These are phyloP conservation scores for Atrichornis clamosus DNA, from an alignment of 2,113 vertebrate genomes.

Conservation along the genomic window DNA sequence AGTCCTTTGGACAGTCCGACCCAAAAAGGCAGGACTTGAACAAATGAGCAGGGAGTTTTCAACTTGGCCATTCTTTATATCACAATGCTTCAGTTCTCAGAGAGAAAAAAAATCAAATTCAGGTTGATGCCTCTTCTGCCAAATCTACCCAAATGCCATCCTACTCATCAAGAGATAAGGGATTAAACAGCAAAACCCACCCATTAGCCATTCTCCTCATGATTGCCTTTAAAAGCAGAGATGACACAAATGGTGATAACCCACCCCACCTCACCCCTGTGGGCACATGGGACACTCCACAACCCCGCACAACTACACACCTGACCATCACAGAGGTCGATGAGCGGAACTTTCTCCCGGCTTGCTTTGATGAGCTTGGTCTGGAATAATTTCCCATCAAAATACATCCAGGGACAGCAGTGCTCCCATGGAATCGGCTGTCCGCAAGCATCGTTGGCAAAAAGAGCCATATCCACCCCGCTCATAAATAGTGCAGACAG, in stretches of 20 bases:
- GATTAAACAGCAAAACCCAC: neutral
- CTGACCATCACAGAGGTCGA: conserved; percentile 99
- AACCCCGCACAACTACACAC: conserved; percentile 63
- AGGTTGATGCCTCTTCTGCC: neutral
- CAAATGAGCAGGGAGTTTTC: neutral
- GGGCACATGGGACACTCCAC: no score
- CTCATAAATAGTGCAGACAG: conserved; percentile 95
- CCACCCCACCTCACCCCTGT: no score
- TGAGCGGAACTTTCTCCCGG: conserved; percentile 92
- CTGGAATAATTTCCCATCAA: conserved; percentile 94
- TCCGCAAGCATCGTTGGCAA: conserved; percentile 91
- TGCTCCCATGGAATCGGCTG: conserved; percentile 96
- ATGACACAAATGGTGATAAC: neutral
- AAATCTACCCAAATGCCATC: neutral
- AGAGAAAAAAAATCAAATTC: neutral
- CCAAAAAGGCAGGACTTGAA: neutral
- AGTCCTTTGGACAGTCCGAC: neutral
- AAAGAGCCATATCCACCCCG: conserved; percentile 93
- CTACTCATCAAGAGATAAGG: neutral
- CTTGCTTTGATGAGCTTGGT: conserved; percentile 90
- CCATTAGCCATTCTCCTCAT: neutral
- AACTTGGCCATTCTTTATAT: neutral
- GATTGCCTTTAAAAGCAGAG: neutral
- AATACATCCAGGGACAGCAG: conserved; percentile 98
- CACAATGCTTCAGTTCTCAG: neutral